Base-by-base conservation (phyloP, 1,140 invertebrate species). In the Penaeus chinensis region DNA sequence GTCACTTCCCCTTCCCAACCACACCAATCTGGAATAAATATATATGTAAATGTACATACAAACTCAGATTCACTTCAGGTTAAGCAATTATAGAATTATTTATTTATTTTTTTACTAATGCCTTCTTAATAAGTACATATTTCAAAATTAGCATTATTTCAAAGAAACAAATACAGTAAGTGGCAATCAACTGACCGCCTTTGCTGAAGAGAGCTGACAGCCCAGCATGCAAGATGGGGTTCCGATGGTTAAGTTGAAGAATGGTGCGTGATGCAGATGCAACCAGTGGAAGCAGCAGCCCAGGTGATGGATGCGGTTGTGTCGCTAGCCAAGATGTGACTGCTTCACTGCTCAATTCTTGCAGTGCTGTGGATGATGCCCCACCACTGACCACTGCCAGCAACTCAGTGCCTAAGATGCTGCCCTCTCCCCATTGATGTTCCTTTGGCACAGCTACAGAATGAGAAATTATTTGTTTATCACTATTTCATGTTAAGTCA, bases 401-500 rank as follows among this genome's bases (percentile, higher is more conserved):
- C 5, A 94, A 89, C 90, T 94, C 94, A 11, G 92, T 92, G 24
- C 94, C 90, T 32, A 94, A 84, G 19, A 93, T 90, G 85, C 92
- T 92, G 11, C 93, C 93, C 88, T 94, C 93, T 24, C 92, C 92
- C 85, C 93, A 92, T 89, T 93, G 93, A 74, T 93, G 92, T 69
- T 93, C 91, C 65, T 92, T 92, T n/a, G 93, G 92, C 62, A 93
- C 92, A 84, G 93, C 94, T 93, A 82, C 27, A 54, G 54, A 54
- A 54, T 54, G 11, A 11, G 11, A 13, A 54, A 2, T 54, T 2
- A 54, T 13, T 54, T 54, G 54, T 54, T 54, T 16, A 13, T 0
- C 16, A 54, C 11, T 13, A 54, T 54, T 54, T 54, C 54, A 11
- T 2, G 11, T 54, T 54, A 54, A 13, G 5, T 11, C 1, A 13